These are phyloP conservation scores for Anagyrus pseudococci DNA, from an alignment of 2,888 invertebrate species.

Conservation along the genomic window DNA sequence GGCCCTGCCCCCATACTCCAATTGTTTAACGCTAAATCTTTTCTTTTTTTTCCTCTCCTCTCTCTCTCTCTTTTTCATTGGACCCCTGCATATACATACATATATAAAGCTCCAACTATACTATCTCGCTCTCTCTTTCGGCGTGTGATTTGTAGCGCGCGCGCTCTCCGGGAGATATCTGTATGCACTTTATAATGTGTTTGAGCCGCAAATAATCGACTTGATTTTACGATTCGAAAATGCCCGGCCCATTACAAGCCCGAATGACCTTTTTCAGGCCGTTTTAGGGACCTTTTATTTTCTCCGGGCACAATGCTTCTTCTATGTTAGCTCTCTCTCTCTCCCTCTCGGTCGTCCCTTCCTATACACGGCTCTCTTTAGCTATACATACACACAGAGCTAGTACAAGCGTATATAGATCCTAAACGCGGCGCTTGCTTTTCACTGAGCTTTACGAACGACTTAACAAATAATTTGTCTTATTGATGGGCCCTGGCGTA, in stretches of 20 bases:
- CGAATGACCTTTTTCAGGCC: background rate
- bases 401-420: too few relatives aligned
- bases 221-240: constrained; percentile 31
- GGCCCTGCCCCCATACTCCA: constrained; percentile 8
- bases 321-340: too few relatives aligned
- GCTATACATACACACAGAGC: too few relatives aligned
- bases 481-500: too few relatives aligned
- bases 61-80: background rate
- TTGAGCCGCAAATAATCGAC: constrained; percentile 35
- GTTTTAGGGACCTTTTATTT: too few relatives aligned
- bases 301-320: too few relatives aligned
- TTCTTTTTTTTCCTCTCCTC: constrained; percentile 7
- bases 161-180: background rate
- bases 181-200: constrained; percentile 29
- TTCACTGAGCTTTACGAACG: too few relatives aligned
- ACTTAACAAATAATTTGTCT: too few relatives aligned
- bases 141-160: constrained; percentile 3
- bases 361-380: too few relatives aligned
- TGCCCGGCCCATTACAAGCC: background rate
- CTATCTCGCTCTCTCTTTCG: background rate
- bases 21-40: constrained; percentile 35
- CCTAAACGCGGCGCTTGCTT: too few relatives aligned
- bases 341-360: too few relatives aligned
- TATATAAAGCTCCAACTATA: constrained; percentile 3
- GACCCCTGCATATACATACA: background rate